Evolutionary conservation across 2,113 vertebrate species (phyloP), one percentile per base, ranked within the genome.

Genomic region (Rhea americana): DNA sequence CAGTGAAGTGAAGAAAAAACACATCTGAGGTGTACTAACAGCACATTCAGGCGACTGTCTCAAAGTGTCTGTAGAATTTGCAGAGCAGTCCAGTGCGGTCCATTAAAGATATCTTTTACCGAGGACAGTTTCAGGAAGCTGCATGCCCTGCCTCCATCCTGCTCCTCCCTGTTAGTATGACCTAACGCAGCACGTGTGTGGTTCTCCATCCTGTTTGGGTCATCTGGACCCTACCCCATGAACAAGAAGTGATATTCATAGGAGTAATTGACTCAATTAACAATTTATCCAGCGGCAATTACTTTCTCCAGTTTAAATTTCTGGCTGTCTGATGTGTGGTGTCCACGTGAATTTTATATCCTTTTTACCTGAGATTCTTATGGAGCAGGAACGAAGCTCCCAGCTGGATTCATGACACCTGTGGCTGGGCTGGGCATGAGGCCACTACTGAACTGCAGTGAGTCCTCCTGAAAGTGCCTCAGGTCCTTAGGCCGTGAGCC

Each of bases 391-490:
- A 74, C 17, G 2, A 30, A 78, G 14, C 7, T 22, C 13, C 17
- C n/a, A 18, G 53, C 72, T 92, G 70, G 13, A 5, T 79, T 89
- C 35, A 17, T 90, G 86, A 11, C 51, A 82, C 66, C 84, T 93
- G 83, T 95, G 86, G 81, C 83, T 82, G 11, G 78, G 66, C 61
- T 89, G 83, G 41, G 63, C 70, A 51, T 3, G 5, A 35, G 88
- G 43, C 68, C n/a, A 9, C 79, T n/a, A 17, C 55, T 68, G 81
- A 90, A 11, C 25, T 32, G 30, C 3, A 14, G 80, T 45, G 17
- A 65, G 53, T 48, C 43, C 77, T 92, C 53, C 50, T 85, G 90
- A 90, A 95, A 96, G 90, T 87, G 70, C 74, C 28, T 82, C 30
- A 58, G n/a, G 35, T 35, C 59, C 55, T 86, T 58, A 8, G 56